Base-by-base conservation (phyloP, 2,113 vertebrate genomes). In the Oxyura jamaicensis region DNA sequence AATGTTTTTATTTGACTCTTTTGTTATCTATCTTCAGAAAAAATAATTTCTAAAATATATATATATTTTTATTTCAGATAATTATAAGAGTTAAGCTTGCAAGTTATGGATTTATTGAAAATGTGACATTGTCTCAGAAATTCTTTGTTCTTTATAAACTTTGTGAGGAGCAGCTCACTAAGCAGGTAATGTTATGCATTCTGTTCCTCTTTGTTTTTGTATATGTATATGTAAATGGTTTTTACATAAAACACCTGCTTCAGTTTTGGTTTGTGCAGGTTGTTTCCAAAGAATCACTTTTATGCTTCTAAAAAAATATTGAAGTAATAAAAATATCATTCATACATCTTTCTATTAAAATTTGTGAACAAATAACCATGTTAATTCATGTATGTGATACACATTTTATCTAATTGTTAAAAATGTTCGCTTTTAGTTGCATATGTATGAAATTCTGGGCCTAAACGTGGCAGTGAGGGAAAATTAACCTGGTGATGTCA, bases 51-150 rank as follows among this genome's bases (percentile, higher is more conserved):
- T 73, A 44, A 71, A 52, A 15, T 46, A 76, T 8, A 19, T 71
- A 46, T 46, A 20, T 48, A 48, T 48, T 16, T 42, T 42, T 42
- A 67, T 97, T 97, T 90, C 98, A 99, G 98, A 99, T 99, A 93
- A 99, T 99, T 96, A 99, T 99, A 98, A 97, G 98, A 95, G 98
- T 99, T 69, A 99, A 99, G 90, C 98, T 99, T 77, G 99, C 99
- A 94, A 99, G 99, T 84, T 98, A 98, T 4, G 99, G 98, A 85
- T 99, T 99, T 97, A 98, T 98, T 91, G 98, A 99, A 23, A 99
- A 99, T 46, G 96, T 98, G 33, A 52, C 98, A 25, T 96, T 99
- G 90, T 98, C 98, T 83, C 98, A 98, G 52, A 99, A 99, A 91
- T 99, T 99, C 95, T 99, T 98, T 83, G 98, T 98, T 80, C 98